phyloP scores from a whole-genome alignment of 2,113 vertebrate species.

The Seriola aureovittata region DNA sequence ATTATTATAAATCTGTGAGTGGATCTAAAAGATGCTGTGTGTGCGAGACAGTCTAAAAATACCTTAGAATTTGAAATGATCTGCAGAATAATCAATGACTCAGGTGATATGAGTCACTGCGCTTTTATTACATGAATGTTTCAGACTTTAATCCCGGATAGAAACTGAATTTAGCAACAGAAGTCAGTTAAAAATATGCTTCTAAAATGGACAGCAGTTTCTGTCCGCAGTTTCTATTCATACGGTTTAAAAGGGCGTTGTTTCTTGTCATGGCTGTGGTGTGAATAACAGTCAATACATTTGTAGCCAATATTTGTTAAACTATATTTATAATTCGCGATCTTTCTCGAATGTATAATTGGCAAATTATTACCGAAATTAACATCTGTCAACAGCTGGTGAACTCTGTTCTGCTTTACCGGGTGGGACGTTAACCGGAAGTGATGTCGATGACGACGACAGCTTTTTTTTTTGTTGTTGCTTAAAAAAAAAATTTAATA shows the following conservation, averaged over 20 bases:
- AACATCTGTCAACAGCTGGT: neutral
- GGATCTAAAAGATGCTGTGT: neutral
- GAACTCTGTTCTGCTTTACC: neutral
- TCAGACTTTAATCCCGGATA: neutral
- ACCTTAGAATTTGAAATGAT: too few species aligned
- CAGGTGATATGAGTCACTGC: neutral
- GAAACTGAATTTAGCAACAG: constrained; percentile 5
- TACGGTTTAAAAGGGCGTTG: neutral
- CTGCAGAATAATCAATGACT: neutral
- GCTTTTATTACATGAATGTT: neutral
- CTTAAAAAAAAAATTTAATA: too few species aligned
- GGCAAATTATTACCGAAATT: neutral
- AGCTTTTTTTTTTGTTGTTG: neutral
- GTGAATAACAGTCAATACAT: neutral
- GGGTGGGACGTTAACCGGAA: constrained; percentile 43
- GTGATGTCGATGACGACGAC: constrained; percentile 29
- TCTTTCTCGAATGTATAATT: neutral
- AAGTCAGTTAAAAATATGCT: neutral
- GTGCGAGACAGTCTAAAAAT: neutral
- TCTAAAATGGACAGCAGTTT: neutral
- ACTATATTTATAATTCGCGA: neutral
- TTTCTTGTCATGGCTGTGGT: neutral
- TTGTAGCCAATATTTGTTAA: neutral
- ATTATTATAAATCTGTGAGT: too few species aligned
- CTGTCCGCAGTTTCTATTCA: neutral